Conservation (phyloP, 2,113 vertebrate species). For the Ramphastos sulfuratus region DNA sequence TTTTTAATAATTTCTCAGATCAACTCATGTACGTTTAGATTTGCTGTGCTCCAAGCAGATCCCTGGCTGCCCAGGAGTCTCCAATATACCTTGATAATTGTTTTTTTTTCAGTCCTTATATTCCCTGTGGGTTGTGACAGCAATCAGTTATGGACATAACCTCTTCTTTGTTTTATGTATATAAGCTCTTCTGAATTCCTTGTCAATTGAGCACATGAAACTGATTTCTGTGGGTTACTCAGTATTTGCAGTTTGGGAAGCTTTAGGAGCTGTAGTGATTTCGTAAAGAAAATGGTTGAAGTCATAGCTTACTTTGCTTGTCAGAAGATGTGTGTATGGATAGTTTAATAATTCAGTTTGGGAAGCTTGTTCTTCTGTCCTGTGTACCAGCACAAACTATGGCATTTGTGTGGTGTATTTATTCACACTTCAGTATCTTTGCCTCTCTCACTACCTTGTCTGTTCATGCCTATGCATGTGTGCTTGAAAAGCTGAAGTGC, state of each 20-base stretch:
- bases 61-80: not conserved
- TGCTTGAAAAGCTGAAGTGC: not conserved
- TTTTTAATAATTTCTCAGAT: not conserved
- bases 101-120: not conserved
- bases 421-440: not conserved
- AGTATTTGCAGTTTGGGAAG: not conserved
- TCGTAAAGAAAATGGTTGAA: not conserved
- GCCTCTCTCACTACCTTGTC: not conserved
- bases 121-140: not conserved
- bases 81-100: not conserved
- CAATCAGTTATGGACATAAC: not conserved
- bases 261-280: not conserved
- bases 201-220: not conserved
- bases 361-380: not conserved
- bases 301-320: not conserved
- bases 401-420: not conserved
- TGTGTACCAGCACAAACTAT: not conserved
- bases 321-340: not conserved
- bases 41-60: not conserved
- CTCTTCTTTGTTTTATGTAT: not conserved
- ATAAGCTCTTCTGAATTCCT: not conserved
- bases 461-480: not conserved
- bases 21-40: not conserved
- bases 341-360: not conserved
- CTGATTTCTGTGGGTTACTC: not conserved